Base-by-base conservation (phyloP, 2,113 vertebrate genomes). In the Ellobius talpinus region DNA sequence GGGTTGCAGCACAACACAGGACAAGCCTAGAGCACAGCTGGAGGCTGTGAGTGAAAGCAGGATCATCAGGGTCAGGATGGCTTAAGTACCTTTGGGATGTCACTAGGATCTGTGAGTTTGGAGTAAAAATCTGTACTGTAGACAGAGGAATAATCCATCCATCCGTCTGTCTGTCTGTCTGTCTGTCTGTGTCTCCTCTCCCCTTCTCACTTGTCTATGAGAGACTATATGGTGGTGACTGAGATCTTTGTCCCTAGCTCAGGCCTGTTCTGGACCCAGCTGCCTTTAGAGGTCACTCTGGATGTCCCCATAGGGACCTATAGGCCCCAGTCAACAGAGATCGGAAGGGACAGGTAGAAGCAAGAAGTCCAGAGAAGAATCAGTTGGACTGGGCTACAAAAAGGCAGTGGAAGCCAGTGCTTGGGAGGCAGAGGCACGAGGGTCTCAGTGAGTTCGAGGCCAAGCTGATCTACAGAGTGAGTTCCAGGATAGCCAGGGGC, bases 1-100 rank as follows among this genome's bases (percentile, higher is more conserved):
- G 77, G 58, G 42, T 36, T 50, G 17, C n/a, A 50, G 6, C 17
- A 33, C 1, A 0, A 3, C 89, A 42, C 3, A 1, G 0, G 61
- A 31, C 45, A 78, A 87, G 85, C 47, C 74, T 82, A 33, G n/a
- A 91, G 84, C 47, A 79, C 84, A 89, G 77, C 14, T 17, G 68
- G 0, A 2, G 89, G 0, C 3, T 16, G 23, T 9, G 5, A 21
- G 1, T 36, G 31, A 72, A 66, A 87, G 89, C 0, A 6, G 50
- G 91, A 45, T 31, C 2, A 55, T 61, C 82, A 61, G 23, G 79
- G 70, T 24, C 65, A 74, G 36, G 14, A 0, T 33, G 72, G 55
- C 55, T 31, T 5, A 31, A 82, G 36, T 47, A 45, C 2, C 50
- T 93, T 91, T 89, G 92, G 77, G 73, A 90, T 79, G 31, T 66